phyloP scores from a whole-genome alignment of 2,797 vertebrate species.

The Leptatherina wallacei region DNA sequence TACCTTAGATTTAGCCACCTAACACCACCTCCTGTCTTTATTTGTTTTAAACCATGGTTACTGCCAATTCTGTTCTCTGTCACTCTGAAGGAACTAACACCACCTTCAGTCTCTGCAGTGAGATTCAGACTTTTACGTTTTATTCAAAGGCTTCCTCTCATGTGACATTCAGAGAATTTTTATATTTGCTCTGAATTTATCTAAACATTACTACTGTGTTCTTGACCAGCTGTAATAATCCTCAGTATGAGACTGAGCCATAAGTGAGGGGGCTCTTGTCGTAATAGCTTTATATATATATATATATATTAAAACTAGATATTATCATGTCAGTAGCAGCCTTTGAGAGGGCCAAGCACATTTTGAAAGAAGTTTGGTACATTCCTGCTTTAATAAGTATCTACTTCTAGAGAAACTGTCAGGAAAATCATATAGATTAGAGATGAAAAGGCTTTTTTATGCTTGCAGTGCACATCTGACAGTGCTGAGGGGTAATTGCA shows the following conservation, averaged over 20 bases:
- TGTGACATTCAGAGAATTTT: slow-evolving; percentile 35
- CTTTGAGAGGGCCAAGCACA: slow-evolving; percentile 28
- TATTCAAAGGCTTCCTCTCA: background rate
- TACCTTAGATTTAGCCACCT: slow-evolving; percentile 25
- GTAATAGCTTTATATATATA: slow-evolving; percentile 7
- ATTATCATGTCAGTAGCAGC: background rate
- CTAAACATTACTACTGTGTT: slow-evolving; percentile 27
- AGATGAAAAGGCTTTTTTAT: slow-evolving; percentile 37
- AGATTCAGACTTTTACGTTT: too few species aligned
- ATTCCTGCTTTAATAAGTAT: slow-evolving; percentile 38
- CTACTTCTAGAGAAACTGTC: slow-evolving; percentile 19
- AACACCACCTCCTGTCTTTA: slow-evolving; percentile 20
- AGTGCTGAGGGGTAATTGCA: slow-evolving; percentile 58
- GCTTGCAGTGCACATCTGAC: slow-evolving; percentile 48
- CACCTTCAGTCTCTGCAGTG: background rate
- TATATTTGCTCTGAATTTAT: slow-evolving; percentile 26
- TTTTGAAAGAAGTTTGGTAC: slow-evolving; percentile 31
- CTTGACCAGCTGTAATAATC: slow-evolving; percentile 35
- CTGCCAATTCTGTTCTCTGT: slow-evolving; percentile 1
- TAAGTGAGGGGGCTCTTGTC: slow-evolving; percentile 1
- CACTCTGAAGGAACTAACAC: background rate
- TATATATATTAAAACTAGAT: background rate
- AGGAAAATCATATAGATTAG: slow-evolving; percentile 30
- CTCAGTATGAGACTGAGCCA: background rate
- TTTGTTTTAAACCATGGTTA: slow-evolving; percentile 13